phyloP scores from a whole-genome alignment of 2,888 invertebrate genomes.

The Brassicogethes aeneus region DNA sequence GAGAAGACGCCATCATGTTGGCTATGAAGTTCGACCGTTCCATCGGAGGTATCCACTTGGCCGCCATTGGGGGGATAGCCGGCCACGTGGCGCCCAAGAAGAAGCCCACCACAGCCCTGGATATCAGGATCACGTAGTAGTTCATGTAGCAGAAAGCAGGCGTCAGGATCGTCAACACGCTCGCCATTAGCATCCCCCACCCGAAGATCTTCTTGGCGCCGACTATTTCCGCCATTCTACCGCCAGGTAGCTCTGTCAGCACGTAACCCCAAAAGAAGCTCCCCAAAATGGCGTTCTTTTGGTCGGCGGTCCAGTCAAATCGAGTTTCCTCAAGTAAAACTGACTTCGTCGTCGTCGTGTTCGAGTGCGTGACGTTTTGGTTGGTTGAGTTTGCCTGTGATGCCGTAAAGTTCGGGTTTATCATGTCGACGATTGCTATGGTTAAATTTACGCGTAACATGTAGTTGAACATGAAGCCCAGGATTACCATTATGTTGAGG shows the following conservation, averaged over 20 bases:
- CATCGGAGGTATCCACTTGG: constrained; percentile 90
- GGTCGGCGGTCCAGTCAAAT: constrained; percentile 70
- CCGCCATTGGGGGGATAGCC: constrained; percentile 86
- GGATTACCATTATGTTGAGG: constrained; percentile 73
- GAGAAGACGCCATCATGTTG: constrained; percentile 85
- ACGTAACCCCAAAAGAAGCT: constrained; percentile 92
- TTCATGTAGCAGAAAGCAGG: constrained; percentile 66
- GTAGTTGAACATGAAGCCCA: constrained; percentile 87
- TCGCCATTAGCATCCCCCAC: constrained; percentile 75
- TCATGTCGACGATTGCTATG: constrained; percentile 81
- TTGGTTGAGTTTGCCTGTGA: constrained; percentile 24
- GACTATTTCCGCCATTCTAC: constrained; percentile 71
- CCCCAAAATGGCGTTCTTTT: constrained; percentile 73
- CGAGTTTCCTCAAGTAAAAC: constrained; percentile 34
- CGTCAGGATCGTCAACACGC: constrained; percentile 70
- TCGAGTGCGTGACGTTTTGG: constrained; percentile 6
- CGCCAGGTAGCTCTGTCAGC: constrained; percentile 81
- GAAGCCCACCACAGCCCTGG: constrained; percentile 52
- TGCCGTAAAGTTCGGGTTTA: constrained; percentile 36
- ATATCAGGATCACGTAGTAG: constrained; percentile 58
- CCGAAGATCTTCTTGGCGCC: constrained; percentile 81
- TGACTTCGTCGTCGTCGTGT: constrained; percentile 8
- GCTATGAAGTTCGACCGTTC: constrained; percentile 90
- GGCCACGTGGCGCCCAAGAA: constrained; percentile 82
- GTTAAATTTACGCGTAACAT: constrained; percentile 79